These are phyloP conservation scores for Mesodorylaimus sp. DNA, from an alignment of 2,888 invertebrate species.

Conservation along the genomic window DNA sequence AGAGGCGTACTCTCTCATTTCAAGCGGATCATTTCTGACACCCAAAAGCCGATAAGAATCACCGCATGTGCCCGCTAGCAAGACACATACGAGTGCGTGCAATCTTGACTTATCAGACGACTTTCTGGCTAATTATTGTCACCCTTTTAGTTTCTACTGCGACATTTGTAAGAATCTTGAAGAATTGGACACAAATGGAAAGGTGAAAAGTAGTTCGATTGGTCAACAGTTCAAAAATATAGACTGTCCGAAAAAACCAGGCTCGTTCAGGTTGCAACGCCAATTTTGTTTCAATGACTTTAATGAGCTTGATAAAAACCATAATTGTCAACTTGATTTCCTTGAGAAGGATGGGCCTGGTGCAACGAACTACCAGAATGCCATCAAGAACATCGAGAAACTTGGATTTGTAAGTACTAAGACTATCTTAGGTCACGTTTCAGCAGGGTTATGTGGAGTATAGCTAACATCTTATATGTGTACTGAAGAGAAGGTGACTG, in stretches of 20 bases:
- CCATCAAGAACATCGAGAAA: background rate
- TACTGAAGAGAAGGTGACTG: too few relatives aligned
- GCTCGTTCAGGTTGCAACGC: conserved; percentile 14
- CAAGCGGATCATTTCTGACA: too few relatives aligned
- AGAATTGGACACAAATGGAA: background rate
- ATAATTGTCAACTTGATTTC: background rate
- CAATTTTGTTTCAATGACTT: conserved; percentile 29
- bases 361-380: background rate
- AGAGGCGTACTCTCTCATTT: too few relatives aligned
- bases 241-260: conserved; percentile 23
- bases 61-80: too few relatives aligned
- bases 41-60: too few relatives aligned
- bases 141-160: conserved; percentile 26
- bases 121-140: too few relatives aligned
- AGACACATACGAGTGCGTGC: too few relatives aligned
- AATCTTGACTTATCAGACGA: too few relatives aligned
- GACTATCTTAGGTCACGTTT: too few relatives aligned
- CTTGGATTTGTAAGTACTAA: background rate
- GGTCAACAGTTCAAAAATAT: conserved; percentile 21
- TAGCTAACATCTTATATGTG: too few relatives aligned
- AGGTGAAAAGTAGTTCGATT: conserved; percentile 6
- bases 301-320: conserved; percentile 16
- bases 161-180: conserved; percentile 25
- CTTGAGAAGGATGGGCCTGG: conserved; percentile 10
- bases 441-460: too few relatives aligned